Base-by-base conservation (phyloP, 2,888 invertebrate species). In the Drosophila longiperda region DNA sequence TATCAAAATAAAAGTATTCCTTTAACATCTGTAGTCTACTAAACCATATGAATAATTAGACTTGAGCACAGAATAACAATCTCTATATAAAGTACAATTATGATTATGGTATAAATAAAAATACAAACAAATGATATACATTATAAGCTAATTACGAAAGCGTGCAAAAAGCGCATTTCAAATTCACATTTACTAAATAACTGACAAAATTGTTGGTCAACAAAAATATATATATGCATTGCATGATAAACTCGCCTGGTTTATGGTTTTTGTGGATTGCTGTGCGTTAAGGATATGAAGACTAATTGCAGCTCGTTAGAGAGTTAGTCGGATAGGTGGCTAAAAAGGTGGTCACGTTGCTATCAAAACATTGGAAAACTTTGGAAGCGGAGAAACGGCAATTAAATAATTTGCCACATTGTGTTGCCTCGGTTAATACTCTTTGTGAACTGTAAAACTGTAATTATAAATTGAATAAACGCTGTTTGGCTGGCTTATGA, bases 281-380 rank as follows among this genome's bases (percentile, higher is more conserved):
- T 53, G 53, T 48, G 57, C 45, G 34, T 34, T 48, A 48, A 33
- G 64, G 52, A 67, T 75, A 72, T 77, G 62, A 66, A 63, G 86
- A 79, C 68, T 77, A 79, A 85, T 84, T 82, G 70, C 80, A 65
- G 63, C 60, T 85, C 75, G 71, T 86, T 88, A 83, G 72, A 55
- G 65, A 64, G 50, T 66, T 71, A 34, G 57, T 38, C 60, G 60
- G 66, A 36, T 50, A 42, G 59, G 42, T 58, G 60, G 66, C 42
- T 55, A 2, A 2, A 26, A 2, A 42, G 63, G 40, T 62, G 70
- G 45, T 64, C 66, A 68, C 71, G 69, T 81, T 63, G 63, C 55
- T 83, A 83, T 73, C 73, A 57, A 52, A 17, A 42, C 40, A 33
- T 11, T 23, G 38, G 55, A 62, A 65, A 80, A 80, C 55, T 71